Percentiles rank a stretch among this genome's conserved stretches.
Conservation (phyloP, 2,113 vertebrate genomes). For the Oncorhynchus masou region DNA sequence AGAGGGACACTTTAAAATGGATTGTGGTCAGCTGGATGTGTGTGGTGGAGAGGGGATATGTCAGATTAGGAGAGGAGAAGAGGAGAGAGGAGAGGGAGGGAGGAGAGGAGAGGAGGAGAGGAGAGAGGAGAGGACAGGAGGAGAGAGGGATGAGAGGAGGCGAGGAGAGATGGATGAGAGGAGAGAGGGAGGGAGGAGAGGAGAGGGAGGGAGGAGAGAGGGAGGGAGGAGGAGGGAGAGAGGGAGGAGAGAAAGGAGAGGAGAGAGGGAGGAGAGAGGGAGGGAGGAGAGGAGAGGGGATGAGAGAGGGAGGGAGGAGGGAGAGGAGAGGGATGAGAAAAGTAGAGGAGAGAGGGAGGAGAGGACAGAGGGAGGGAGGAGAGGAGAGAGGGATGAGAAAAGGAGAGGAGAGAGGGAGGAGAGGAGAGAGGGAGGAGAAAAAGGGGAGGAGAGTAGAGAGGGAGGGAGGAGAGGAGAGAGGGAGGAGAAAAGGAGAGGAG, state of each 20-base stretch:
- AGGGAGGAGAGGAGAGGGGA: too few relatives aligned
- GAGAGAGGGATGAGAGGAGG: neutral
- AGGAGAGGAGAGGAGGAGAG: neutral
- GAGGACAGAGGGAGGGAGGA: too few relatives aligned
- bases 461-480: neutral
- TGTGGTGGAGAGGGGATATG: neutral
- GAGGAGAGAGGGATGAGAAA: neutral
- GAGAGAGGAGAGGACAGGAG: too few relatives aligned
- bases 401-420: neutral
- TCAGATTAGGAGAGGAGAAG: neutral
- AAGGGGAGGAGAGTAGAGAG: neutral
- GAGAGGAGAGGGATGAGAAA: too few relatives aligned
- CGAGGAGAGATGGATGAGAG: neutral
- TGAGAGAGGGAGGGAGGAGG: too few relatives aligned
- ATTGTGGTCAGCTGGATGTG: slow-evolving; percentile 21
- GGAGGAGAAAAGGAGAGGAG: too few relatives aligned
- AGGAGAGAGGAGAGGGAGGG: too few relatives aligned
- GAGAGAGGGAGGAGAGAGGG: neutral
- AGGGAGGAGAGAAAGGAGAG: too few relatives aligned
- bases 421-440: neutral
- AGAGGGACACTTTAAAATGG: slow-evolving; percentile 30
- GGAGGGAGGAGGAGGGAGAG: accelerated
- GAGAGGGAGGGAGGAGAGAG: too few relatives aligned
- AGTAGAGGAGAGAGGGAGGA: too few relatives aligned
- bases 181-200: neutral